These are phyloP conservation scores for Capromys pilorides DNA, from an alignment of 2,797 vertebrate genomes.

Conservation along the genomic window DNA sequence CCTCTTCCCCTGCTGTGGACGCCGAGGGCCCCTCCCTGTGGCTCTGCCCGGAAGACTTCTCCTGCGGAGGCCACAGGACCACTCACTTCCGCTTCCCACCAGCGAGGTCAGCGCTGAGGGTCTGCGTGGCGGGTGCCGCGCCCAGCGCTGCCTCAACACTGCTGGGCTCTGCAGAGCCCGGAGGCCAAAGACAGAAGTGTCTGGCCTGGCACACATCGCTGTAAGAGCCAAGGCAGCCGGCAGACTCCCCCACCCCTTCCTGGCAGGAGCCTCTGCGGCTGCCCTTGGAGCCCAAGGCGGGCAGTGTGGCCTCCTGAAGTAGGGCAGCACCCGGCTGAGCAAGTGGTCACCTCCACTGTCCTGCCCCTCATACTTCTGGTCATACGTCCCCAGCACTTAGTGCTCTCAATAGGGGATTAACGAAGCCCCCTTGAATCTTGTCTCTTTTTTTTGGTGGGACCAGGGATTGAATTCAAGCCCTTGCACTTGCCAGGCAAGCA, in stretches of 20 bases:
- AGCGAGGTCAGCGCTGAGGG: neutral
- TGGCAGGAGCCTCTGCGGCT: neutral
- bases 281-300: neutral
- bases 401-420: neutral
- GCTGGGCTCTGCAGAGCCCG: neutral
- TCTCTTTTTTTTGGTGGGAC: too few species aligned
- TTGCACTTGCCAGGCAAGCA: too few species aligned
- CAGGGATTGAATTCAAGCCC: too few species aligned
- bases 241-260: neutral
- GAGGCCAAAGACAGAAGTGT: neutral
- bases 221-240: neutral
- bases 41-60: neutral
- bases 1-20: neutral
- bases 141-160: neutral
- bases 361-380: neutral
- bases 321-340: too few species aligned
- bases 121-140: rapidly evolving
- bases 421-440: too few species aligned
- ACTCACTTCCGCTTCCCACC: neutral
- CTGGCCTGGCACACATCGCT: neutral
- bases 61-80: neutral
- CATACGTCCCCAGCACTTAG: neutral
- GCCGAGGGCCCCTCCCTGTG: neutral
- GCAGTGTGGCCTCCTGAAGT: neutral
- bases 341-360: neutral